phyloP scores from a whole-genome alignment of 1,140 invertebrate genomes.

The Rhynchophorus ferrugineus region DNA sequence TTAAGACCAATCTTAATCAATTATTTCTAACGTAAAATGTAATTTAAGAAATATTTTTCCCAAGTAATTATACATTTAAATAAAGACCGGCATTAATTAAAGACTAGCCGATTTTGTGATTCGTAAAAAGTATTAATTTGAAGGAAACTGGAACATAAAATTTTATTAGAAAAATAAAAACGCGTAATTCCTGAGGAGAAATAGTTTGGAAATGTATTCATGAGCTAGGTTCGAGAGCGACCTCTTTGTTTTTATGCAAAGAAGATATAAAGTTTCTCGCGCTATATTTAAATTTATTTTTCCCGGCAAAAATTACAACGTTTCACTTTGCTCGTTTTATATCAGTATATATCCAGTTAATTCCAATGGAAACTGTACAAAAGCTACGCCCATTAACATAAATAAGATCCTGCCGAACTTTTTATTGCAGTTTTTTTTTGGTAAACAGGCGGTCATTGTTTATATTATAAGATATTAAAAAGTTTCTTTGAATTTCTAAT shows the following conservation, averaged over 20 bases:
- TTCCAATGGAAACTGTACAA: conserved; percentile 16
- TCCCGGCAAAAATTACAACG: conserved; percentile 19
- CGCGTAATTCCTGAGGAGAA: conserved; percentile 14
- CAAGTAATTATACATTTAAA: too few species aligned
- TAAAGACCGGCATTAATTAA: too few species aligned
- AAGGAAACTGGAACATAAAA: conserved; percentile 6
- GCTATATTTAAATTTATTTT: conserved; percentile 23
- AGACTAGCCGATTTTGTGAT: too few species aligned
- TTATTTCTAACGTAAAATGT: too few species aligned
- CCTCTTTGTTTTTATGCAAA: conserved; percentile 23
- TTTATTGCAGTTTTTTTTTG: conserved; percentile 13
- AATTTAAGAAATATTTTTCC: too few species aligned
- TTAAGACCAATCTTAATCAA: too few species aligned
- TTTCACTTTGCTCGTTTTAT: conserved; percentile 17
- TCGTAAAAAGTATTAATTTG: background rate
- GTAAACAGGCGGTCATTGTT: too few species aligned
- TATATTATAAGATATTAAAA: too few species aligned
- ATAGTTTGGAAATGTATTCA: conserved; percentile 22
- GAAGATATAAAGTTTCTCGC: conserved; percentile 20
- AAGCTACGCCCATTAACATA: conserved; percentile 19
- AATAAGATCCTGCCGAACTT: conserved; percentile 11
- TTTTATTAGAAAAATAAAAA: conserved; percentile 18
- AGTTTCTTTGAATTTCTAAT: too few species aligned
- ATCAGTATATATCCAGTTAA: conserved; percentile 22
- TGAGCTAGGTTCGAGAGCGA: conserved; percentile 7